These are phyloP conservation scores for Plutomurus gul DNA, from an alignment of 1,140 invertebrate species.

Conservation along the genomic window DNA sequence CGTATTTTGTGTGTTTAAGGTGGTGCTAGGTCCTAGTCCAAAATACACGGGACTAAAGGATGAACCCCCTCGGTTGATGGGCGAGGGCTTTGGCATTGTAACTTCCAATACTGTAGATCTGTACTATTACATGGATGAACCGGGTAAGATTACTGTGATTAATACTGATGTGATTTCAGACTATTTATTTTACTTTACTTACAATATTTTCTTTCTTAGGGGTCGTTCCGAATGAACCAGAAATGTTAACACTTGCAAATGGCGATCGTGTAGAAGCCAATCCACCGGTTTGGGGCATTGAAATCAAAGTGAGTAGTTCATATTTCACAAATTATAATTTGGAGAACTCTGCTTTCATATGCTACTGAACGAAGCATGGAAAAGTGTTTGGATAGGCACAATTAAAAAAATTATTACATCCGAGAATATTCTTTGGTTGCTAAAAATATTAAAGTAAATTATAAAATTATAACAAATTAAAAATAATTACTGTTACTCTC, in stretches of 20 bases:
- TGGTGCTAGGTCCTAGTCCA: constrained; percentile 88
- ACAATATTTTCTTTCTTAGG: constrained; percentile 59
- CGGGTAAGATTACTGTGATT: constrained; percentile 61
- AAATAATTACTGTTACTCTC: too few species aligned
- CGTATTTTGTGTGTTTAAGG: constrained; percentile 57
- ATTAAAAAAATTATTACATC: too few species aligned
- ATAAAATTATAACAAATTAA: too few species aligned
- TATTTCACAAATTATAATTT: constrained; percentile 14
- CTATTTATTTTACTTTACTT: constrained; percentile 23
- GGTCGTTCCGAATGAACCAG: constrained; percentile 84
- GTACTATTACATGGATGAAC: constrained; percentile 96
- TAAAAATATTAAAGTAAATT: too few species aligned
- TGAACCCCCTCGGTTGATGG: constrained; percentile 96
- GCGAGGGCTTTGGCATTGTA: constrained; percentile 95
- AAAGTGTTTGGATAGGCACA: too few species aligned
- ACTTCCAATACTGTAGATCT: constrained; percentile 92
- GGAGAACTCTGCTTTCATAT: too few species aligned
- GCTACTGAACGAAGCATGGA: too few species aligned
- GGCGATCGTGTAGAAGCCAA: constrained; percentile 89
- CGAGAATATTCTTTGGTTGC: constrained; percentile 35
- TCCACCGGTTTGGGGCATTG: constrained; percentile 91
- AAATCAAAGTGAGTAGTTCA: constrained; percentile 72
- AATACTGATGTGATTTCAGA: not conserved
- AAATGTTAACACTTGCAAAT: constrained; percentile 86
- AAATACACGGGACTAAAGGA: constrained; percentile 92